phyloP scores from a whole-genome alignment of 2,113 vertebrate genomes.

The Dasyurus viverrinus region DNA sequence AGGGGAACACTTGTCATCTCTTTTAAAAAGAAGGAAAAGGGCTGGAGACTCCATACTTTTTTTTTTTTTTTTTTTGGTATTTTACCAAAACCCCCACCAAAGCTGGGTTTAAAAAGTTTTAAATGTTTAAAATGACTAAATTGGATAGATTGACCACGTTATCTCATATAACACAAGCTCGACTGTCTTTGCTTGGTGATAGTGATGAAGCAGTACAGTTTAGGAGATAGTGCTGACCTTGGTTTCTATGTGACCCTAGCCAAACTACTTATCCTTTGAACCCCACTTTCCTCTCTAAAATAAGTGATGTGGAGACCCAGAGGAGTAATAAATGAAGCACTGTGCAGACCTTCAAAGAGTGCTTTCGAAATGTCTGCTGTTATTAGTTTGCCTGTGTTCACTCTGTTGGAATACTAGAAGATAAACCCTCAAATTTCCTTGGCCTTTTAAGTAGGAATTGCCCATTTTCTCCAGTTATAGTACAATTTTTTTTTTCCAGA shows the following conservation, averaged over 20 bases:
- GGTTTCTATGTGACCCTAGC: too few relatives aligned
- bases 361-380: neutral
- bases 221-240: neutral
- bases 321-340: neutral
- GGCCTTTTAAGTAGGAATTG: slow-evolving; percentile 6
- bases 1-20: neutral
- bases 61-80: too few relatives aligned
- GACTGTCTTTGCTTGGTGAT: neutral
- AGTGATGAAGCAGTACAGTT: neutral
- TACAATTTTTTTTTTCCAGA: slow-evolving; percentile 1
- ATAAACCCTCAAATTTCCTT: slow-evolving; percentile 39
- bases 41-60: neutral
- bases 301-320: neutral
- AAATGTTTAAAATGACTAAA: slow-evolving; percentile 12
- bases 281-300: neutral
- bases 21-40: neutral
- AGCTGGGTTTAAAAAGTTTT: neutral
- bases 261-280: neutral
- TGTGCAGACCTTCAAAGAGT: neutral
- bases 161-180: slow-evolving; percentile 37
- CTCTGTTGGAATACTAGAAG: slow-evolving; percentile 20
- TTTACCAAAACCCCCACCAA: neutral
- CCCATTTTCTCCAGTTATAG: slow-evolving; percentile 30
- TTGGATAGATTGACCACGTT: neutral
- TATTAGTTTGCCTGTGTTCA: neutral